These are phyloP conservation scores for Drosophila neonasuta DNA, from an alignment of 2,888 invertebrate genomes.

Conservation along the genomic window DNA sequence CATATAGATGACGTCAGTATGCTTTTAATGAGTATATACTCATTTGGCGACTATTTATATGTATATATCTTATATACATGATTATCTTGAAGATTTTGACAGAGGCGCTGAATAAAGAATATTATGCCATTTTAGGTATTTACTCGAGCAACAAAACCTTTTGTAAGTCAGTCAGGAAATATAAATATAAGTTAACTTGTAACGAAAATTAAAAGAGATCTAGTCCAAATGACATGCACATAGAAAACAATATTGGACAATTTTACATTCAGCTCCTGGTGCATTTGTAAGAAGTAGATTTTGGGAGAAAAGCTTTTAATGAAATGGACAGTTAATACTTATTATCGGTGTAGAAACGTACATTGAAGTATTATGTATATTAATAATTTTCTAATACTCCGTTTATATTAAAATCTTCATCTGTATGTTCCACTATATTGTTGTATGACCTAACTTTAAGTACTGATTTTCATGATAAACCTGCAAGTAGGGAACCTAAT, in stretches of 20 bases:
- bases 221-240: slow-evolving; percentile 54
- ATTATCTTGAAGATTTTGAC: slow-evolving; percentile 57
- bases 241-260: slow-evolving; percentile 25
- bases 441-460: slow-evolving; percentile 42
- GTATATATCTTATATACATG: slow-evolving; percentile 36
- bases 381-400: slow-evolving; percentile 38
- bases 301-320: neutral
- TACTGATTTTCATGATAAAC: slow-evolving; percentile 25
- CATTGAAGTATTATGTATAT: slow-evolving; percentile 30
- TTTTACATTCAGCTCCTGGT: slow-evolving; percentile 24
- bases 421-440: slow-evolving; percentile 45
- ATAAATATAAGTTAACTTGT: slow-evolving; percentile 11
- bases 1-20: slow-evolving; percentile 19
- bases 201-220: slow-evolving; percentile 41
- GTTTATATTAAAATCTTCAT: slow-evolving; percentile 11
- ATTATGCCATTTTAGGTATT: slow-evolving; percentile 71
- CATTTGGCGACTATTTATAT: slow-evolving; percentile 53
- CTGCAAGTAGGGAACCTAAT: slow-evolving; percentile 28
- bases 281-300: slow-evolving; percentile 20
- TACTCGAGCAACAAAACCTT: slow-evolving; percentile 44
- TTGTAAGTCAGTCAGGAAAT: slow-evolving; percentile 50
- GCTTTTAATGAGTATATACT: slow-evolving; percentile 39
- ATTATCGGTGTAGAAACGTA: slow-evolving; percentile 5
- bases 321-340: slow-evolving; percentile 11
- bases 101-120: slow-evolving; percentile 63